Conservation (phyloP, 1,140 invertebrate species). For the Caerostris darwini region DNA sequence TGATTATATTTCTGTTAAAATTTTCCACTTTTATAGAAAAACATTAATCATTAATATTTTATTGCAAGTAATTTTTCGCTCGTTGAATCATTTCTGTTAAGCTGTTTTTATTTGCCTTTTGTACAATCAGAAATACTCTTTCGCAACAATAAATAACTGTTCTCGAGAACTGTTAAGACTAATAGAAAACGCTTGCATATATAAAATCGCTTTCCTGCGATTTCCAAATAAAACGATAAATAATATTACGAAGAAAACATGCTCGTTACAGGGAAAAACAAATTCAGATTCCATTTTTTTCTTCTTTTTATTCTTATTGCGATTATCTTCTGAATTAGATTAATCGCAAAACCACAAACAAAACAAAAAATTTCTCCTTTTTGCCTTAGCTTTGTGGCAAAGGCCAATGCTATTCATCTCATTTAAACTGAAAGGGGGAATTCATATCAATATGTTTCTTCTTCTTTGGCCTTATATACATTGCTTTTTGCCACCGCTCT, state of each 20-base stretch:
- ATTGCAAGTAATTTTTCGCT: too few relatives aligned
- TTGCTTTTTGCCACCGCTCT: neutral
- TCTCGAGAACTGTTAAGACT: neutral
- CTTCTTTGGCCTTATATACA: neutral
- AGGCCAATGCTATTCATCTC: conserved; percentile 33
- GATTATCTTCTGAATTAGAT: conserved; percentile 56
- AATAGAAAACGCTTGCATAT: neutral
- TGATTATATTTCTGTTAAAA: too few relatives aligned
- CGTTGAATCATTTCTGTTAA: neutral
- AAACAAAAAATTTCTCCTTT: neutral
- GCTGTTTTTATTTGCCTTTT: neutral
- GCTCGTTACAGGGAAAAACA: neutral
- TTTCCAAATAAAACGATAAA: conserved; percentile 39
- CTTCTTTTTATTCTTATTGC: neutral
- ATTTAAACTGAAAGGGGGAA: conserved; percentile 62
- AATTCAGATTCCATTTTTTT: neutral
- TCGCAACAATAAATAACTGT: neutral
- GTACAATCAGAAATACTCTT: neutral
- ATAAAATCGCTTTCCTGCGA: neutral
- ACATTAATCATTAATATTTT: too few relatives aligned
- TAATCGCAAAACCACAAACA: conserved; percentile 25
- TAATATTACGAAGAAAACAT: neutral
- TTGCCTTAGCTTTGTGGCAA: neutral
- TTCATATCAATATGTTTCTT: conserved; percentile 72
- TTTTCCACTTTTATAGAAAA: too few relatives aligned